Evolutionary conservation across 1,140 invertebrate genomes (phyloP).

Genomic region (Chrysoperla carnea): DNA sequence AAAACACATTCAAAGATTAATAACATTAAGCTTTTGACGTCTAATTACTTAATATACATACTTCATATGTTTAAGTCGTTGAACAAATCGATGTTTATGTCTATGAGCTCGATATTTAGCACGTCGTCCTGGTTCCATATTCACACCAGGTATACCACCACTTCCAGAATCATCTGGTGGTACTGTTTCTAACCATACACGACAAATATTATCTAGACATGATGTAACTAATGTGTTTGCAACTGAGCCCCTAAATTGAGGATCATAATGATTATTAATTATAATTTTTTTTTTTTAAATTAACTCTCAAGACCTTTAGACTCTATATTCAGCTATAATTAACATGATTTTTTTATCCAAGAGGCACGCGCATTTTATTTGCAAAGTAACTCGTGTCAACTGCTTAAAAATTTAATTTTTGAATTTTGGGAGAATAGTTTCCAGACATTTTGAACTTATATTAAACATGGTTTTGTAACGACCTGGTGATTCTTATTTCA

Average conservation of each 20-base stretch:
- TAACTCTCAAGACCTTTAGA: background rate
- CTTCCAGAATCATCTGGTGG: constrained; percentile 63
- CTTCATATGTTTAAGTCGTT: constrained; percentile 91
- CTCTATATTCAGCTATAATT: background rate
- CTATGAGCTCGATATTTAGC: constrained; percentile 76
- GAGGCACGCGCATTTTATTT: too few species aligned
- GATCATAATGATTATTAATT: constrained; percentile 3
- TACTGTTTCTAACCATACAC: constrained; percentile 95
- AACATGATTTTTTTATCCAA: too few species aligned
- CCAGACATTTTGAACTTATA: too few species aligned
- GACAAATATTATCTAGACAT: constrained; percentile 94
- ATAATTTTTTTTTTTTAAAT: constrained; percentile 3
- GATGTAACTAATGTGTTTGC: constrained; percentile 97
- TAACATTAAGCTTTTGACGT: background rate
- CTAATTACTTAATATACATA: constrained; percentile 23
- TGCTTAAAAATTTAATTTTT: too few species aligned
- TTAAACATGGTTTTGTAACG: too few species aligned
- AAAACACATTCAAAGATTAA: constrained; percentile 5
- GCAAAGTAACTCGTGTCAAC: too few species aligned
- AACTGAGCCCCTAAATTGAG: constrained; percentile 63
- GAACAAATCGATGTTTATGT: constrained; percentile 92
- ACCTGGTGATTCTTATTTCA: too few species aligned
- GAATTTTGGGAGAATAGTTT: too few species aligned
- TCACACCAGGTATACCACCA: constrained; percentile 71
- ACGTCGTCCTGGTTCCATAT: constrained; percentile 61